phyloP scores from a whole-genome alignment of 2,888 invertebrate genomes.

The Phytoseiulus persimilis region DNA sequence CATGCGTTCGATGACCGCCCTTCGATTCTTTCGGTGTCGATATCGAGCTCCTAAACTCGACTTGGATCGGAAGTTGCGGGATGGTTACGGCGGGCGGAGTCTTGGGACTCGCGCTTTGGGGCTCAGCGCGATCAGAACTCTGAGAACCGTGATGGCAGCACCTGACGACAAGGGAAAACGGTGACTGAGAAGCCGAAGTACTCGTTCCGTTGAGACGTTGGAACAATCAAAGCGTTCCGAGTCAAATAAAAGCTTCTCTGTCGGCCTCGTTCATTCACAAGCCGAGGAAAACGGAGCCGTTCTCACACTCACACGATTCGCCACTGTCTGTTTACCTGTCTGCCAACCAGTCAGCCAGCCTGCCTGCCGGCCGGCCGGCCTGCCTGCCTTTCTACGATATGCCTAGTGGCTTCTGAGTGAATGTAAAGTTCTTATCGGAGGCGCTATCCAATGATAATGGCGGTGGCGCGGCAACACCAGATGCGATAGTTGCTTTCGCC shows the following conservation, averaged over 20 bases:
- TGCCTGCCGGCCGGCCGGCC: too few relatives aligned
- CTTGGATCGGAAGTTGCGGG: too few relatives aligned
- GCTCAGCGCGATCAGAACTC: not conserved
- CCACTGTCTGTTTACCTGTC: not conserved
- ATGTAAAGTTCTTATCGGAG: not conserved
- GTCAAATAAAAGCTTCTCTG: not conserved
- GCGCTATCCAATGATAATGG: not conserved
- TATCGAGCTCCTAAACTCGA: too few relatives aligned
- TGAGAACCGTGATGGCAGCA: not conserved
- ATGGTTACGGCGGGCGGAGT: too few relatives aligned
- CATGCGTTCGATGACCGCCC: too few relatives aligned
- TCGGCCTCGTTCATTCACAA: not conserved
- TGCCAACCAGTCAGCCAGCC: too few relatives aligned
- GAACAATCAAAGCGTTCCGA: not conserved
- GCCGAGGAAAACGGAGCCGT: conserved; percentile 5
- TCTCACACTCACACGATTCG: not conserved
- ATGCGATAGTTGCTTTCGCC: not conserved
- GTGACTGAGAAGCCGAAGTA: not conserved
- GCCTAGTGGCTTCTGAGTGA: not conserved
- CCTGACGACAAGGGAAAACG: not conserved
- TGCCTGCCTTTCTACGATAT: not conserved
- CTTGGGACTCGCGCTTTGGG: too few relatives aligned
- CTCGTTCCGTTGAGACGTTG: not conserved
- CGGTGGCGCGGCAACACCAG: not conserved
- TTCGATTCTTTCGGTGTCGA: too few relatives aligned